Conservation (phyloP, 2,113 vertebrate genomes). For the Chitala chitala region DNA sequence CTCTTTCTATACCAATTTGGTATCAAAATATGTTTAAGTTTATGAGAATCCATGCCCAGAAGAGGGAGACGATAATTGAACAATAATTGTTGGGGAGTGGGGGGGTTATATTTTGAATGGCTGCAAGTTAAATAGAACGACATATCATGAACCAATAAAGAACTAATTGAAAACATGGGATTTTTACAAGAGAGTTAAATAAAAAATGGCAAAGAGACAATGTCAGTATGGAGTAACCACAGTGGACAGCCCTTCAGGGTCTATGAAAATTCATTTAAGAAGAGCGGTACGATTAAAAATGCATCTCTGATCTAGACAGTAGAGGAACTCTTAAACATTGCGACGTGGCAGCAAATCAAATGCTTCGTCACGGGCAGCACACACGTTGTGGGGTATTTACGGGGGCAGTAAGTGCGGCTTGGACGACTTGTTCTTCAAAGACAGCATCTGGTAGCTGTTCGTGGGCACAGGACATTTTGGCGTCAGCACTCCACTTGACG, state of each 20-base stretch:
- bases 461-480: no score
- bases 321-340: no score
- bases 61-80: background rate
- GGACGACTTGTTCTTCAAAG: no score
- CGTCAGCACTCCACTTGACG: background rate
- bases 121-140: background rate
- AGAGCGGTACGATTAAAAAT: no score
- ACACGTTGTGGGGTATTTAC: no score
- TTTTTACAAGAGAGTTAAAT: background rate
- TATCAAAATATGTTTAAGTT: slow-evolving; percentile 11
- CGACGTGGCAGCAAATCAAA: no score
- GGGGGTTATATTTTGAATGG: background rate
- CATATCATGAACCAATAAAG: background rate
- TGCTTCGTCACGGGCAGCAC: no score
- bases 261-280: background rate
- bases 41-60: background rate
- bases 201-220: background rate
- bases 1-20: background rate
- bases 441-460: no score
- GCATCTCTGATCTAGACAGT: no score
- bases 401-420: no score
- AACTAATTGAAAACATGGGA: background rate
- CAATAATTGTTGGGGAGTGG: no score
- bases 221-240: background rate
- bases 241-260: background rate